Percentiles rank a stretch among this genome's conserved stretches.
Conservation (phyloP, 2,888 invertebrate genomes). For the Atrina japonica region DNA sequence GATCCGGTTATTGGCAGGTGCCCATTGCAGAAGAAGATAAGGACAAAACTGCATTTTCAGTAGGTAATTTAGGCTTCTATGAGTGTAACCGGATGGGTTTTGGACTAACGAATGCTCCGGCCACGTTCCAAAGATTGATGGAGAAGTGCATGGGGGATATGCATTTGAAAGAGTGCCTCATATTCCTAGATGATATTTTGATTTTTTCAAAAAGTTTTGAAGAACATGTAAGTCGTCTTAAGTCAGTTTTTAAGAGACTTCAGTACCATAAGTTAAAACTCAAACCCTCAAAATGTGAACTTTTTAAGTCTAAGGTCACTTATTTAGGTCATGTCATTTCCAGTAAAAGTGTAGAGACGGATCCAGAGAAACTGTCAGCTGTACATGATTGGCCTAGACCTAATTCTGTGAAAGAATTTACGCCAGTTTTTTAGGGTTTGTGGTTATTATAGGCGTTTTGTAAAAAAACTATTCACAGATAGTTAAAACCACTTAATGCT, state of each 20-base stretch:
- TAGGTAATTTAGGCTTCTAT: conserved; percentile 48
- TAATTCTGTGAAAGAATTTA: conserved; percentile 17
- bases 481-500: conserved; percentile 25
- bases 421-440: conserved; percentile 34
- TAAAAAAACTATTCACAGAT: conserved; percentile 35
- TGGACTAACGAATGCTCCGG: conserved; percentile 60
- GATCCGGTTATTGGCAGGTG: conserved; percentile 35
- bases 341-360: conserved; percentile 30
- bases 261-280: conserved; percentile 30
- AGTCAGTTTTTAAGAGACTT: conserved; percentile 33
- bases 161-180: conserved; percentile 33
- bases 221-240: conserved; percentile 25
- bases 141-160: too few species aligned
- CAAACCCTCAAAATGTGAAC: conserved; percentile 41
- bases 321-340: conserved; percentile 44
- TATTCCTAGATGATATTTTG: too few species aligned
- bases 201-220: conserved; percentile 38
- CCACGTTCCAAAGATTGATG: too few species aligned
- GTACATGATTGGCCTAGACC: conserved; percentile 40
- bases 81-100: conserved; percentile 62
- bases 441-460: conserved; percentile 41
- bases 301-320: conserved; percentile 27
- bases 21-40: conserved; percentile 37
- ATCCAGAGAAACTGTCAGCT: conserved; percentile 35
- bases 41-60: conserved; percentile 43